A percentile compares a stretch with the other conserved stretches of the same genome.
phyloP scores from a whole-genome alignment of 2,797 vertebrate genomes.

The Gadopsis marmoratus region DNA sequence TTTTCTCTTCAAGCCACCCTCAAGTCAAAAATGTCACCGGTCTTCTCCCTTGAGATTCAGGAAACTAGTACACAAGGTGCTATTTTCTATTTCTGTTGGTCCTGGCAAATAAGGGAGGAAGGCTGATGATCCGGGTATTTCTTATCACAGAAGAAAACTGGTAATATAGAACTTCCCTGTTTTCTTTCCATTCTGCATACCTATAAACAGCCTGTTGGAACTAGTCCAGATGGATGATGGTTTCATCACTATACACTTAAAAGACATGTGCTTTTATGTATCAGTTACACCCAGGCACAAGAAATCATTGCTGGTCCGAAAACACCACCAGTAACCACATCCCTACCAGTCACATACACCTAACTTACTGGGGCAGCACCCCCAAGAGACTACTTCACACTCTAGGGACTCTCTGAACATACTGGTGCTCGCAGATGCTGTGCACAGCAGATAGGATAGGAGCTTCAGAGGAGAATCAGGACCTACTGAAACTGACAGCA shows the following conservation, averaged over 20 bases:
- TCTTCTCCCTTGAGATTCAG: slow-evolving; percentile 6
- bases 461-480: background rate
- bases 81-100: background rate
- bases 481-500: slow-evolving; percentile 9
- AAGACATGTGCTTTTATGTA: slow-evolving; percentile 3
- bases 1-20: background rate
- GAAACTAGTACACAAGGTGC: background rate
- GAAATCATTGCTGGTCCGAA: slow-evolving; percentile 4
- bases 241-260: slow-evolving; percentile 9
- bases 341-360: background rate
- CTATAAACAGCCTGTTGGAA: background rate
- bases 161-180: background rate
- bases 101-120: background rate
- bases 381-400: background rate
- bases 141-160: background rate
- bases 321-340: slow-evolving; percentile 6
- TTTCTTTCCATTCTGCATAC: background rate
- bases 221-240: background rate
- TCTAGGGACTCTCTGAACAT: background rate
- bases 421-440: background rate
- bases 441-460: background rate
- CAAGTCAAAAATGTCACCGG: slow-evolving; percentile 3
- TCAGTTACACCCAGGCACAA: background rate
- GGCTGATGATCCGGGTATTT: background rate
- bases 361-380: background rate